Evolutionary conservation across 1,140 invertebrate genomes (phyloP).

Genomic region (Brachionus rubens): DNA sequence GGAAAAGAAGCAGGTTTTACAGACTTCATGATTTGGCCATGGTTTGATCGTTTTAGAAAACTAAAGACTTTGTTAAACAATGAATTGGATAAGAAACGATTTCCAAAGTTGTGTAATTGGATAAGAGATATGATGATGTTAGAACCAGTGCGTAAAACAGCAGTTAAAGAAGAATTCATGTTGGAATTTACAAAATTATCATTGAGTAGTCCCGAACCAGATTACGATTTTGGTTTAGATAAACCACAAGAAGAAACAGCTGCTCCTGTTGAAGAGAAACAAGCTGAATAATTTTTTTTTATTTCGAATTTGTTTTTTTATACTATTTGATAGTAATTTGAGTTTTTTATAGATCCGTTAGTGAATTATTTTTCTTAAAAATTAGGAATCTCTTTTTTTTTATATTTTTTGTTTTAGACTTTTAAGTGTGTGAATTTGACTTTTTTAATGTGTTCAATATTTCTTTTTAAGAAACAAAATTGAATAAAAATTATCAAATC

Average conservation of each 20-base stretch:
- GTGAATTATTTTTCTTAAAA: too few species aligned
- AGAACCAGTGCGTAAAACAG: slow-evolving; percentile 50
- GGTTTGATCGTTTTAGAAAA: slow-evolving; percentile 51
- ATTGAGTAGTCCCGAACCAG: background rate
- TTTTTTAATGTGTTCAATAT: too few species aligned
- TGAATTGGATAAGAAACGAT: slow-evolving; percentile 47
- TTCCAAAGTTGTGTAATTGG: slow-evolving; percentile 50
- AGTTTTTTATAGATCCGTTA: too few species aligned
- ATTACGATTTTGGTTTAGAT: slow-evolving; percentile 38
- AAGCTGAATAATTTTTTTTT: slow-evolving; percentile 30
- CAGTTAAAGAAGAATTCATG: slow-evolving; percentile 44
- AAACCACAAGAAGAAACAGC: slow-evolving; percentile 33
- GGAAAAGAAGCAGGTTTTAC: slow-evolving; percentile 49
- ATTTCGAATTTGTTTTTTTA: background rate
- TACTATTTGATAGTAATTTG: slow-evolving; percentile 27
- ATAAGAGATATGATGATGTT: slow-evolving; percentile 49
- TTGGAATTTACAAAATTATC: slow-evolving; percentile 18
- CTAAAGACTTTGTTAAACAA: slow-evolving; percentile 38
- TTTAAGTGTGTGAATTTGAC: too few species aligned
- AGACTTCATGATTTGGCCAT: slow-evolving; percentile 53
- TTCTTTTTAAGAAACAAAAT: too few species aligned
- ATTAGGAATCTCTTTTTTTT: too few species aligned
- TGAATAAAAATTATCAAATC: too few species aligned
- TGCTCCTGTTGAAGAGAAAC: background rate
- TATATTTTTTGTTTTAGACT: too few species aligned